Percentiles rank a stretch among this genome's conserved stretches.
Evolutionary conservation across 2,797 vertebrate genomes (phyloP).

Genomic region (Mus spretus): DNA sequence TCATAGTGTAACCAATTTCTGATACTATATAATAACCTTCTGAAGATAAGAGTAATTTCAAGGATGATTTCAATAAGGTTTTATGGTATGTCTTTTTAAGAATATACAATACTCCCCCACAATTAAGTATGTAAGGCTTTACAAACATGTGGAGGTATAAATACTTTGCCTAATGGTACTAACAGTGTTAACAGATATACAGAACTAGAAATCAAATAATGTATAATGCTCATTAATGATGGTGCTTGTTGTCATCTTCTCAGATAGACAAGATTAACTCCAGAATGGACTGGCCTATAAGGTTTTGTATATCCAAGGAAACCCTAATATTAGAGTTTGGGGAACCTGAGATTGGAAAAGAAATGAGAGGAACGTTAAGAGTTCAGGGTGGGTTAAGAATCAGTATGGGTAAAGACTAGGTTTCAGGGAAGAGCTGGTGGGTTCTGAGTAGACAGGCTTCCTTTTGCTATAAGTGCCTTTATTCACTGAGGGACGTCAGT

Average conservation of each 20-base stretch:
- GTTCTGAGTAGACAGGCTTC: too few species aligned
- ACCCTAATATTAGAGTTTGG: background rate
- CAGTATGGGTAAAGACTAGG: background rate
- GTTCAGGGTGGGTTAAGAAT: background rate
- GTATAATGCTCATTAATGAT: background rate
- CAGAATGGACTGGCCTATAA: background rate
- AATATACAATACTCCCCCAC: background rate
- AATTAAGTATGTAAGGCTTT: background rate
- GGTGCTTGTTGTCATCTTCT: background rate
- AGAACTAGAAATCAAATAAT: slow-evolving; percentile 55
- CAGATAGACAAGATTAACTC: background rate
- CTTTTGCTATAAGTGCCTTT: too few species aligned
- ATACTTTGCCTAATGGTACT: slow-evolving; percentile 42
- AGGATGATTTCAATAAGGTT: slow-evolving; percentile 34
- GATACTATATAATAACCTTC: background rate
- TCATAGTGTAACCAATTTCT: slow-evolving; percentile 9
- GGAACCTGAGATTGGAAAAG: background rate
- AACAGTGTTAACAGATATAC: background rate
- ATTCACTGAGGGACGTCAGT: too few species aligned
- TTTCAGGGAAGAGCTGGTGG: background rate
- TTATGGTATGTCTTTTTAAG: slow-evolving; percentile 9
- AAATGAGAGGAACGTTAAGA: background rate
- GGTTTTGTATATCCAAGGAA: slow-evolving; percentile 32
- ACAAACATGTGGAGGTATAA: background rate
- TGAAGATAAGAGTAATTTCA: slow-evolving; percentile 39